These are phyloP conservation scores for Brachionus sp. DNA, from an alignment of 1,140 invertebrate species.

Conservation along the genomic window DNA sequence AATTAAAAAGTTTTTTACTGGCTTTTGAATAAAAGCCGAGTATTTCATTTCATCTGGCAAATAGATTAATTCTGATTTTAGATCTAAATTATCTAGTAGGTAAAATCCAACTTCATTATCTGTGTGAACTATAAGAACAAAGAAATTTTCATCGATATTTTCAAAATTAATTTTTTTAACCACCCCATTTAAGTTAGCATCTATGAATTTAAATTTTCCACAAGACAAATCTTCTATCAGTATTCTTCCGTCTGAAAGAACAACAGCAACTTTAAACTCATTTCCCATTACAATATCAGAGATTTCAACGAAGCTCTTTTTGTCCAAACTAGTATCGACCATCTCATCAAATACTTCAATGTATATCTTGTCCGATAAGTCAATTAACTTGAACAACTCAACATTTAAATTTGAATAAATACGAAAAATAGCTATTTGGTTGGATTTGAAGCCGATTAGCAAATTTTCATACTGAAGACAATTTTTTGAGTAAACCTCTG, in stretches of 20 bases:
- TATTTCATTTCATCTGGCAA: background rate
- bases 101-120: conserved; percentile 3
- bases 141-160: background rate
- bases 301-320: background rate
- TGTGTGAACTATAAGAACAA: background rate
- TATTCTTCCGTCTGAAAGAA: background rate
- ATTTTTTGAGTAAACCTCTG: background rate
- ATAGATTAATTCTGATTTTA: background rate
- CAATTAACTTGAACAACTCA: background rate
- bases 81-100: background rate
- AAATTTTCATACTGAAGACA: background rate
- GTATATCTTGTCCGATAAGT: background rate
- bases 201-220: background rate
- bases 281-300: background rate
- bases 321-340: background rate
- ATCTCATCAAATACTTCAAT: background rate
- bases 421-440: background rate
- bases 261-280: background rate
- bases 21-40: background rate
- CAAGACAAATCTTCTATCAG: background rate
- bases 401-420: background rate
- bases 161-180: background rate
- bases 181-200: background rate
- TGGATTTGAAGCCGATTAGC: background rate
- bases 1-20: background rate